Conservation (phyloP, 2,797 vertebrate genomes). For the Pseudochromis fuscus region DNA sequence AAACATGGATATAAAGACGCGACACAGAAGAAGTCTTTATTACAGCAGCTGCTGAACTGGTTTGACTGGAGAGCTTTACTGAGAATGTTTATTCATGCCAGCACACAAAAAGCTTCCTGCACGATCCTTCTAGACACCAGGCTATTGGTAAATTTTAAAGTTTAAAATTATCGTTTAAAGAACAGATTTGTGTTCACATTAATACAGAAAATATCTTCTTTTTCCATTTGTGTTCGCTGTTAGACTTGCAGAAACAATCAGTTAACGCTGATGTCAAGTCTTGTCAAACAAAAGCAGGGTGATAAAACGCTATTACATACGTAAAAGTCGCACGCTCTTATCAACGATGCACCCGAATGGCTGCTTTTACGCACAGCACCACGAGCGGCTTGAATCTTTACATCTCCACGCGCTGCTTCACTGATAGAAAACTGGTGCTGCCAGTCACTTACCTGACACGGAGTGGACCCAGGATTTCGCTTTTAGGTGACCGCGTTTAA, state of each 20-base stretch:
- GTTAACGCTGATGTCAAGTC: not conserved
- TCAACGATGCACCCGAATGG: not conserved
- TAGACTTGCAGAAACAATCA: not conserved
- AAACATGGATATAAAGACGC: conserved; percentile 21
- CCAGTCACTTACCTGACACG: conserved; percentile 58
- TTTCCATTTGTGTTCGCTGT: no score
- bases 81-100: conserved; percentile 6
- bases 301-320: conserved; percentile 9
- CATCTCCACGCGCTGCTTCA: conserved; percentile 8
- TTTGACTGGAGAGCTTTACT: conserved; percentile 58
- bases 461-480: conserved; percentile 64
- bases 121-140: not conserved
- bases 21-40: conserved; percentile 28
- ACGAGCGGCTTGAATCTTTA: not conserved
- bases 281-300: not conserved
- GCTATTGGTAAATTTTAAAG: no score
- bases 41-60: conserved; percentile 66
- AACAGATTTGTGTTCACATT: not conserved
- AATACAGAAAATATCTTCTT: not conserved
- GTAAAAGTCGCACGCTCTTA: not conserved
- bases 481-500: not conserved
- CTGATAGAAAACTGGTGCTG: not conserved
- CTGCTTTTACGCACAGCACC: conserved; percentile 12
- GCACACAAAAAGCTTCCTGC: not conserved
- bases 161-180: not conserved